These are phyloP conservation scores for Loxodonta africana DNA, from an alignment of 2,113 vertebrate species.

Conservation along the genomic window DNA sequence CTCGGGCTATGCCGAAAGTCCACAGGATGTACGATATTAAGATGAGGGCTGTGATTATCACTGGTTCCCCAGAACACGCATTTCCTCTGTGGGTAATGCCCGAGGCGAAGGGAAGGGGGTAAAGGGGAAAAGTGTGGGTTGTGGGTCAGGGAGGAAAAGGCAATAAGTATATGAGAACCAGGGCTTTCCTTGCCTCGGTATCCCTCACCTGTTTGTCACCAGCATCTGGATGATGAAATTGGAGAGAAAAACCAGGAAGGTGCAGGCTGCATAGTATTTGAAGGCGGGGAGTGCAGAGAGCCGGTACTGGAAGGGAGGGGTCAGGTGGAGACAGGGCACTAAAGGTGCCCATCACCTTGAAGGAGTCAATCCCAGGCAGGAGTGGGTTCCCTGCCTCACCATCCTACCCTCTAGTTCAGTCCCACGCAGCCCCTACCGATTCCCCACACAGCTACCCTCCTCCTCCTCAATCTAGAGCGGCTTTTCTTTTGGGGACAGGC, in stretches of 20 bases:
- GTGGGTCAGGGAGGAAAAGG: neutral
- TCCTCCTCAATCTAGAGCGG: neutral
- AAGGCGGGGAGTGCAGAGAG: conserved; percentile 89
- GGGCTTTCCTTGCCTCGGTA: neutral
- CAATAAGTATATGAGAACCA: neutral
- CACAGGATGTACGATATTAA: neutral
- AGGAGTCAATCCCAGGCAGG: neutral
- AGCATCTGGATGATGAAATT: conserved; percentile 94
- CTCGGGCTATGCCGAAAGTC: neutral
- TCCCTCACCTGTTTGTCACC: conserved; percentile 90
- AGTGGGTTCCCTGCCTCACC: neutral
- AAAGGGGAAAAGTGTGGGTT: neutral
- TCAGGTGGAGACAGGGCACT: neutral
- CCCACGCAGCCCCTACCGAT: neutral
- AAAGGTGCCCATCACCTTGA: neutral
- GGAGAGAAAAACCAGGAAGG: conserved; percentile 90
- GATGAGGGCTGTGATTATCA: neutral
- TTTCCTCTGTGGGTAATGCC: neutral
- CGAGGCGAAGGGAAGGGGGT: neutral
- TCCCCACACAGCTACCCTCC: neutral
- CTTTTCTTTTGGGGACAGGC: neutral
- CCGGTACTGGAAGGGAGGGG: conserved; percentile 88
- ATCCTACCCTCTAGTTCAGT: neutral
- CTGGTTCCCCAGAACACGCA: neutral
- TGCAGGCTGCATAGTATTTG: conserved; percentile 90